Percentiles rank a stretch among this genome's conserved stretches.
phyloP scores from a whole-genome alignment of 2,797 vertebrate species.

The Acanthis flammea region DNA sequence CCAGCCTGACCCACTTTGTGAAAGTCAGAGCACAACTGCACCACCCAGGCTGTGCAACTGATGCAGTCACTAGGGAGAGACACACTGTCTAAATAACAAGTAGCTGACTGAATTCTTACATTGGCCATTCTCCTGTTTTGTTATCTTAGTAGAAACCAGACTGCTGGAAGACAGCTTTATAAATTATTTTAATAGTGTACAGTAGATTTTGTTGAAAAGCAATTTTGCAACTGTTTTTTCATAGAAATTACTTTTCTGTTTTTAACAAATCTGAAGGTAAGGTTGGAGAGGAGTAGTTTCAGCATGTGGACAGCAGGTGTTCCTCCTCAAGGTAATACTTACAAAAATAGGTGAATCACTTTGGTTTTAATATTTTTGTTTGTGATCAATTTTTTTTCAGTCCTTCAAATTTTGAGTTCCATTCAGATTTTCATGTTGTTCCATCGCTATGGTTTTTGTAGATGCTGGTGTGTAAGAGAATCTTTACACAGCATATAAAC shows the following conservation, averaged over 20 bases:
- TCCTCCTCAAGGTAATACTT: background rate
- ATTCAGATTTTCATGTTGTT: background rate
- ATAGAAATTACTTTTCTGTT: background rate
- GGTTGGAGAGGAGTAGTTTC: background rate
- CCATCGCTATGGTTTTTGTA: background rate
- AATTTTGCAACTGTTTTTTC: background rate
- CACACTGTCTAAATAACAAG: background rate
- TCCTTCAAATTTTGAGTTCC: background rate
- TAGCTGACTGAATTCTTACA: background rate
- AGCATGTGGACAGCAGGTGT: background rate
- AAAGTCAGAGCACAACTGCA: background rate
- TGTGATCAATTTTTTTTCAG: rapidly evolving
- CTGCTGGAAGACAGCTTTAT: background rate
- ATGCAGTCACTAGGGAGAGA: background rate
- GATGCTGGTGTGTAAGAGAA: background rate
- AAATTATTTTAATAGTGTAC: background rate
- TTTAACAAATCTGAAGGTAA: background rate
- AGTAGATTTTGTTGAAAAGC: background rate
- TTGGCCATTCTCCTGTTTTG: background rate
- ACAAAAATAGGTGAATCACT: background rate
- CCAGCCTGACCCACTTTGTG: background rate
- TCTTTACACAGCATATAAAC: background rate
- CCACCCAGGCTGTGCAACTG: background rate
- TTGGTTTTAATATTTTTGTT: background rate
- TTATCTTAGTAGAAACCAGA: background rate